Evolutionary conservation across 2,888 invertebrate genomes (phyloP), one percentile per base, ranked within the genome.

Genomic region (Phania funesta): DNA sequence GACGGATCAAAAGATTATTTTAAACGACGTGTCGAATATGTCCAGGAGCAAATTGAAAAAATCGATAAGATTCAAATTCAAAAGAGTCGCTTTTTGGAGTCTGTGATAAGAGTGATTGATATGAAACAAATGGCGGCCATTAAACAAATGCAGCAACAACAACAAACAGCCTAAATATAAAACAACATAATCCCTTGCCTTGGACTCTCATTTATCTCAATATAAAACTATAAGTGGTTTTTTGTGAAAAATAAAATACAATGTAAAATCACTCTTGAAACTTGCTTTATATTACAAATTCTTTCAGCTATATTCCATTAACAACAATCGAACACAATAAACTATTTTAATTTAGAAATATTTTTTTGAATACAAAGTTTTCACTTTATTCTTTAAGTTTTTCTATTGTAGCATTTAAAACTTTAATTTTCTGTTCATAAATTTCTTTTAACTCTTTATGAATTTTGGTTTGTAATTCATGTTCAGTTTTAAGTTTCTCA

Each of bases 31-130:
- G 95, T 96, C 0, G 94, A 95, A 83, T 98, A 96, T 92, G 95
- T 99, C 0, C 95, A 96, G 0, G 96, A 97, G 88, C 98, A 99
- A 92, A 98, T 98, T 93, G 97, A 98, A 88, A 97, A 97, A 92
- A 95, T 98, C 73, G 97, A 98, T 83, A 88, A 89, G 83, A 88
- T 91, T 8, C 90, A 90, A 81, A 82, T 89, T 67, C 90, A 98
- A 88, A 98, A 98, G 90, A 94, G 94, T 80, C 95, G 94, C 90
- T 94, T 96, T 83, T 92, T 96, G 83, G 95, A 95, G 90, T 94
- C 95, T 38, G 94, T 96, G 76, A 93, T 95, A 84, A 94, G 95
- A 89, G 94, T 96, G 71, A 93, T 96, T 89, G 95, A 96, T 89
- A 93, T 94, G 91, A 96, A 96, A 90, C 88, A 89, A 73, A 78